Conservation (phyloP, 2,888 invertebrate genomes). For the Pollenia amentaria region DNA sequence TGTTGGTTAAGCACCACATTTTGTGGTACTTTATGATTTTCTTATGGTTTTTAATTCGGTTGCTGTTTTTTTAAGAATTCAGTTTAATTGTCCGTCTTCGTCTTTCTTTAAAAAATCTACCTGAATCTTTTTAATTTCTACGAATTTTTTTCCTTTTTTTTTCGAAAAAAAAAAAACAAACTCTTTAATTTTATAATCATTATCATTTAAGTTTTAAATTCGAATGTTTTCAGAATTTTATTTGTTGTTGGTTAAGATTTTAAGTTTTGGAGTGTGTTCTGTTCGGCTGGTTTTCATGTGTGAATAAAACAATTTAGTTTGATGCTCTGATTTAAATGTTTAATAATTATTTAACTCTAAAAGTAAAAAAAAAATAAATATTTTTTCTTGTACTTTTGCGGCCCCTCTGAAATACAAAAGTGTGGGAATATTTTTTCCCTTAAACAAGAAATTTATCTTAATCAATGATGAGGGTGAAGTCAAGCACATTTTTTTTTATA, state of each 20-base stretch:
- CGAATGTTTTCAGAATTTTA: slow-evolving; percentile 47
- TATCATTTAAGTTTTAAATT: slow-evolving; percentile 47
- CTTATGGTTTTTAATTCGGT: slow-evolving; percentile 37
- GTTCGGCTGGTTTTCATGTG: slow-evolving; percentile 46
- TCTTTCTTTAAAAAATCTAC: slow-evolving; percentile 10
- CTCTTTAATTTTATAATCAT: slow-evolving; percentile 50
- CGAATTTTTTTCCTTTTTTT: slow-evolving; percentile 53
- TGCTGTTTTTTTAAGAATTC: slow-evolving; percentile 52
- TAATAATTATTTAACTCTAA: slow-evolving; percentile 62
- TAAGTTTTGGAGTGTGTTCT: background rate
- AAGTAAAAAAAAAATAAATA: slow-evolving; percentile 37
- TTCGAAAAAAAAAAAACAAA: slow-evolving; percentile 18
- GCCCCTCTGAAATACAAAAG: background rate
- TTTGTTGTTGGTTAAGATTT: slow-evolving; percentile 14
- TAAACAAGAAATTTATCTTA: slow-evolving; percentile 40
- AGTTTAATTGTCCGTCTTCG: slow-evolving; percentile 55
- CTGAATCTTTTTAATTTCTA: slow-evolving; percentile 59
- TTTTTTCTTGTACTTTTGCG: background rate
- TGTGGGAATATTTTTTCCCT: slow-evolving; percentile 50
- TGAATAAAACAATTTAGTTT: slow-evolving; percentile 67
- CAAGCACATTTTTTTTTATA: background rate
- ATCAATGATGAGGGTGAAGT: slow-evolving; percentile 50
- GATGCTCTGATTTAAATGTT: slow-evolving; percentile 66
- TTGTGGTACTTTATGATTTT: slow-evolving; percentile 53
- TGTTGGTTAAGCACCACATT: slow-evolving; percentile 25